phyloP scores from a whole-genome alignment of 1,140 invertebrate species.

The Diprion similis region DNA sequence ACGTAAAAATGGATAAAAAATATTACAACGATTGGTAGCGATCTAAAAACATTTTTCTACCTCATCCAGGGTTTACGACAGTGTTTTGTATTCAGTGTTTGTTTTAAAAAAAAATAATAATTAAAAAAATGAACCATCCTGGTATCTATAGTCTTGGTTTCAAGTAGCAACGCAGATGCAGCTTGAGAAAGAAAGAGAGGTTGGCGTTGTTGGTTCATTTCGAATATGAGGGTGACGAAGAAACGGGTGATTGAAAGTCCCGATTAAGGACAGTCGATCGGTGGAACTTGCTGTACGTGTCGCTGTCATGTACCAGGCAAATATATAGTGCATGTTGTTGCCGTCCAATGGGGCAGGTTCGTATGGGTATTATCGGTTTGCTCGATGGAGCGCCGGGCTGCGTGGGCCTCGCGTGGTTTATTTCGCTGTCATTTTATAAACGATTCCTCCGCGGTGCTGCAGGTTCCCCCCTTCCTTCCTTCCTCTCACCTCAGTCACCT shows the following conservation, averaged over 20 bases:
- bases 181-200: no score
- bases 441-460: constrained; percentile 8
- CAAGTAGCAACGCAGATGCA: no score
- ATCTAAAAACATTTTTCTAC: no score
- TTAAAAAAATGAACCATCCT: no score
- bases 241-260: constrained; percentile 50
- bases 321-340: constrained; percentile 18
- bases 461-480: neutral
- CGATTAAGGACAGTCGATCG: constrained; percentile 26
- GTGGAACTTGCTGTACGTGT: constrained; percentile 41
- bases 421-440: constrained; percentile 3
- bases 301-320: constrained; percentile 36
- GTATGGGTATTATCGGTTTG: neutral
- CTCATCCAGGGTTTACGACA: no score
- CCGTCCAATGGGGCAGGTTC: constrained; percentile 13
- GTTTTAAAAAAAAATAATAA: no score
- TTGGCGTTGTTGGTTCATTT: no score
- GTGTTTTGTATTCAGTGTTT: no score
- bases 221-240: no score
- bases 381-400: constrained; percentile 7
- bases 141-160: no score
- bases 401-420: constrained; percentile 10
- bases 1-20: no score
- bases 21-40: no score
- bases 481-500: constrained; percentile 10